Conservation (phyloP, 2,113 vertebrate species). For the Hemicordylus capensis region DNA sequence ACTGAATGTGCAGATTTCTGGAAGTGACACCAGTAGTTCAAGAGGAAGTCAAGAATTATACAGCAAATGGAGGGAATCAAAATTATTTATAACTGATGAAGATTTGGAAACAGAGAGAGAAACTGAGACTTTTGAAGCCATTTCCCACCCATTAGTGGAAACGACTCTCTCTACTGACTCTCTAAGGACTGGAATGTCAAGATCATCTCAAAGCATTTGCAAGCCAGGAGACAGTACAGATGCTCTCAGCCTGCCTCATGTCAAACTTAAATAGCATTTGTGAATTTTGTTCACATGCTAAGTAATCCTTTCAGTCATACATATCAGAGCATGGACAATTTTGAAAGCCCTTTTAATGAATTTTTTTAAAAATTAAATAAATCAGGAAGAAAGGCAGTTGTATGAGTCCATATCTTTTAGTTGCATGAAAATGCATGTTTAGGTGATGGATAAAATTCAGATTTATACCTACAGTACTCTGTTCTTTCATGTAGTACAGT, state of each 20-base stretch:
- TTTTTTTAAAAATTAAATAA: constrained; percentile 63
- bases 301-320: constrained; percentile 84
- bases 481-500: constrained; percentile 66
- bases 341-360: constrained; percentile 74
- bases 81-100: constrained; percentile 93
- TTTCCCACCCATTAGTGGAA: constrained; percentile 78
- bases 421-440: constrained; percentile 91
- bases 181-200: constrained; percentile 86
- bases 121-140: constrained; percentile 81
- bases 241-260: constrained; percentile 86
- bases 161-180: constrained; percentile 83
- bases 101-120: constrained; percentile 82
- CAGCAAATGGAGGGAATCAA: constrained; percentile 89
- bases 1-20: constrained; percentile 80
- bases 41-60: constrained; percentile 80
- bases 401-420: constrained; percentile 75
- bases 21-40: constrained; percentile 86
- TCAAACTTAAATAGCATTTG: constrained; percentile 89
- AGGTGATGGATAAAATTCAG: constrained; percentile 76
- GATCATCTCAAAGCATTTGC: constrained; percentile 81
- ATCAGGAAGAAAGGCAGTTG: constrained; percentile 73
- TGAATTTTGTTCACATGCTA: constrained; percentile 75
- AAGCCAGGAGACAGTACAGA: constrained; percentile 81
- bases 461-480: constrained; percentile 71
- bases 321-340: constrained; percentile 88